Evolutionary conservation across 1,140 invertebrate genomes (phyloP), one percentile per base, ranked within the genome.

Genomic region (Dreissena polymorpha): DNA sequence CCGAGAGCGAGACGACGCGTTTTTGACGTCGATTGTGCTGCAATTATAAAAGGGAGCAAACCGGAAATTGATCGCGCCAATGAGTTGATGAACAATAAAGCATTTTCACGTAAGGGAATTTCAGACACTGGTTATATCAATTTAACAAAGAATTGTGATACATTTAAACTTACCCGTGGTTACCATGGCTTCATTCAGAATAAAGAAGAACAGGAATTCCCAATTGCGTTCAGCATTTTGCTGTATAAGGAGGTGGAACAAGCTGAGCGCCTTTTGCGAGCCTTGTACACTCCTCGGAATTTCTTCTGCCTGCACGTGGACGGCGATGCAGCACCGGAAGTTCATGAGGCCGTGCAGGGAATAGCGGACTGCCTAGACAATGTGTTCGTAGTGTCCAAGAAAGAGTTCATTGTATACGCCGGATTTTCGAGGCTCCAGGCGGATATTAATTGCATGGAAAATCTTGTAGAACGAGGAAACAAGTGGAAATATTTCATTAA

Each of bases 241-340:
- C 85, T 91, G 78, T 91, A 90, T 83, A 86, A 87, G 75, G 87
- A 90, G 18, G 86, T 88, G 16, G 89, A 90, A 70, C 92, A 92
- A 75, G 80, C 88, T 5, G 92, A 92, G 71, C 77, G 89, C 18
- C 63, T 93, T 25, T 72, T 93, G 23, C 71, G 89, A 6, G 86
- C 87, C 13, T 89, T 93, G 29, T 92, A 92, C 76, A 80, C 88
- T 12, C 91, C 91, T 12, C 87, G 89, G 27, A 93, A 93, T 82
- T n/a, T 77, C 65, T 92, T 92, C 79, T 93, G 91, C 86, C 85
- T 93, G 29, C 92, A 93, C 76, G 88, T 92, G 0, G 92, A 93
- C 69, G 64, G 29, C 14, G 86, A 88, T 65, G 67, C 85, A 18
- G n/a, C 82, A n/a, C 25, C 49, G 23, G 77, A 67, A n/a, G 76